Conservation (phyloP, 2,113 vertebrate species). For the Brachypodius melanocephalos region DNA sequence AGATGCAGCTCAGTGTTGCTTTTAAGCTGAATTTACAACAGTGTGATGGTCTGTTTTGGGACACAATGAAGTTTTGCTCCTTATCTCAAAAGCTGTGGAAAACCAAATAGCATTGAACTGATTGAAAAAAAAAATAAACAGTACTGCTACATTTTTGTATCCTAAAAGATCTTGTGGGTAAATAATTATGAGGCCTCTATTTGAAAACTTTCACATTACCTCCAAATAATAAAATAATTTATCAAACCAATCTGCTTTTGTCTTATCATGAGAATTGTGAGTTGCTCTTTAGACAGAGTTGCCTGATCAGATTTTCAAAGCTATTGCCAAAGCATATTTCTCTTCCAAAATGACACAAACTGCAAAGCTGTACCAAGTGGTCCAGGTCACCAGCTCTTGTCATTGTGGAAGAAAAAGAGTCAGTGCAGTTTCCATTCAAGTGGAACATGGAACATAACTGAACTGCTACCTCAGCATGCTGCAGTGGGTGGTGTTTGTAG, state of each 20-base stretch:
- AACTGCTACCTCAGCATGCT: rapidly evolving
- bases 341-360: neutral
- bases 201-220: neutral
- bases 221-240: conserved; percentile 59
- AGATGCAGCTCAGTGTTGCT: neutral
- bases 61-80: neutral
- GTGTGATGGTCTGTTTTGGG: neutral
- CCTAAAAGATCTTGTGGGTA: neutral
- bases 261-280: neutral
- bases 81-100: conserved; percentile 21
- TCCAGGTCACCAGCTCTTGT: neutral
- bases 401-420: neutral
- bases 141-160: neutral
- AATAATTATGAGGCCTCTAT: neutral
- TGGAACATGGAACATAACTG: neutral
- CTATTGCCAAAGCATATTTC: rapidly evolving
- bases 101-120: conserved; percentile 29
- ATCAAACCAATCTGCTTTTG: conserved; percentile 17
- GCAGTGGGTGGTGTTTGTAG: neutral
- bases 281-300: neutral
- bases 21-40: neutral
- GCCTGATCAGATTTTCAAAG: neutral
- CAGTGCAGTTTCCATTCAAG: neutral
- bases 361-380: neutral
- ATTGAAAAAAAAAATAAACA: neutral